Evolutionary conservation across 2,888 invertebrate genomes (phyloP), one percentile per base, ranked within the genome.

Genomic region (Lasioglossum morio): DNA sequence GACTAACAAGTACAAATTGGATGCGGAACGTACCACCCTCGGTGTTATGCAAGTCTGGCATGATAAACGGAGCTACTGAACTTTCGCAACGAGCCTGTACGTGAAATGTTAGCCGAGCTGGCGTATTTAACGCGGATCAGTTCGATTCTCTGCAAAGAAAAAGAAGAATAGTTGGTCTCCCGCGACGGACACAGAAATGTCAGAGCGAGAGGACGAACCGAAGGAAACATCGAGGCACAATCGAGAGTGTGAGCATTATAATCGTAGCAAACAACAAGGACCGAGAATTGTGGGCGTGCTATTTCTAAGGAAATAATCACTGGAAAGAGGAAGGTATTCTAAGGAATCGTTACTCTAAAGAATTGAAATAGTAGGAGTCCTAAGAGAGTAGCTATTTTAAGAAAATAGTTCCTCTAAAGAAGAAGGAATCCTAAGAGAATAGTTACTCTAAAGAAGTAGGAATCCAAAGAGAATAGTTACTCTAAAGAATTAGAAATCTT

Each of bases 41-140:
- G 43, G 14, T 12, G 46, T 69, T 53, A 14, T 53, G 37, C 53
- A 69, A 72, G 60, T 57, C 63, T 23, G 37, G 14, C n/a, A 12
- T 23, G 73, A 72, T 57, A 43, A 79, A 72, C 75, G 66, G 43
- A 75, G 78, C 78, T 75, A 66, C 82, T 66, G 60, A 63, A 84
- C 82, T 84, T 77, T 84, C 81, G n/a, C 77, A 60, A 16, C 37
- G 57, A 69, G 70, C 53, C 69, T 16, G 60, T 10, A 82, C 63
- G 78, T 72, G 48, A 85, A 85, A 82, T 85, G 79, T 74, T 72
- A 82, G 23, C 30, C 27, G 43, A 40, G 78, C 75, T 10, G n/a
- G 37, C 63, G 53, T 78, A 76, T 76, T 76, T 81, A 81, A 73
- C 72, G 81, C 57, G 53, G 27, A 23, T 23, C 69, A 43, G 27